Conservation (phyloP, 2,888 invertebrate species). For the Tinea pellionella region DNA sequence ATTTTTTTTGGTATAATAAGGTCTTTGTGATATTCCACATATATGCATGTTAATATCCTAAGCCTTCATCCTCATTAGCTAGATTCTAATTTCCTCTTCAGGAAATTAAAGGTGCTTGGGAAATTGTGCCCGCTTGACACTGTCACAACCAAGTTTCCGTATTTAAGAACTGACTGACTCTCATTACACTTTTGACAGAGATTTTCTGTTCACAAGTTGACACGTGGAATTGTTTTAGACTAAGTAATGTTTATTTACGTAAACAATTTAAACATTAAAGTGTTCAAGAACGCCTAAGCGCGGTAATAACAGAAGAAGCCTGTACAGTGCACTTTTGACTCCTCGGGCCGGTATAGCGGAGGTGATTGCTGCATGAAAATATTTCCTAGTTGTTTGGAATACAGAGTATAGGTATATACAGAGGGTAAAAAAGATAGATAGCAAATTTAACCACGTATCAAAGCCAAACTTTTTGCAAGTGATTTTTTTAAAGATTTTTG, state of each 20-base stretch:
- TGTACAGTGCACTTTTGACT: no score
- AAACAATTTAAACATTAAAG: no score
- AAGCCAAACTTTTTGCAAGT: no score
- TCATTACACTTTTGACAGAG: background rate
- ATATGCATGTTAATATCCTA: background rate
- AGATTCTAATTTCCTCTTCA: slow-evolving; percentile 45
- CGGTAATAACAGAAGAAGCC: no score
- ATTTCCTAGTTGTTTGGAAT: no score
- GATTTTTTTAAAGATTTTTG: no score
- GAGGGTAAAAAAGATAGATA: no score
- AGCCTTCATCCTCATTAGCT: slow-evolving; percentile 31
- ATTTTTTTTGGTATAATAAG: background rate
- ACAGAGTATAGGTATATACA: no score
- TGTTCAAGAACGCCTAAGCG: no score
- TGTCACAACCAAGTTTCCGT: slow-evolving; percentile 4
- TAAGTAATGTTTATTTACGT: background rate
- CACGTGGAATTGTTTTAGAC: background rate
- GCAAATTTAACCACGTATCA: no score
- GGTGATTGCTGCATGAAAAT: no score
- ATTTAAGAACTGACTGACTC: background rate
- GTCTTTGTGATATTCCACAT: background rate
- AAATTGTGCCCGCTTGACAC: slow-evolving; percentile 3
- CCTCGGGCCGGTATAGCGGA: no score
- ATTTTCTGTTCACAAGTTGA: background rate
- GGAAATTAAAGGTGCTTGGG: slow-evolving; percentile 38